phyloP scores from a whole-genome alignment of 2,797 vertebrate species.

The Cephalopachus bancanus region DNA sequence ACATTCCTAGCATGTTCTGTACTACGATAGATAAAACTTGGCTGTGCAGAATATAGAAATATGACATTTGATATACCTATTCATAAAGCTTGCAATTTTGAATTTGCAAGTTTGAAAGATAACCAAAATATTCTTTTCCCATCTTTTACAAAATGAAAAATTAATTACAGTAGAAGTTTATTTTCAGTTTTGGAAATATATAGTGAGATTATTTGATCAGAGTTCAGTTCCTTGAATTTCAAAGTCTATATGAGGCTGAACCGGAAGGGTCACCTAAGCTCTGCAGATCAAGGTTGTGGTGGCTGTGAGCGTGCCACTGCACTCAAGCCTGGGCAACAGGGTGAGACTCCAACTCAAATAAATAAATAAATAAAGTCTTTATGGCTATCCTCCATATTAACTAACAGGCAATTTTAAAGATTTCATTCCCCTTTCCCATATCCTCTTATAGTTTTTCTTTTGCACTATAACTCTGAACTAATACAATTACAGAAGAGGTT shows the following conservation, averaged over 20 bases:
- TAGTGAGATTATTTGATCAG: slow-evolving; percentile 34
- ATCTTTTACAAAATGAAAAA: slow-evolving; percentile 57
- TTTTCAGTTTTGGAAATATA: slow-evolving; percentile 49
- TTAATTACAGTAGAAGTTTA: slow-evolving; percentile 5
- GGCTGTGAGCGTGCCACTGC: no score
- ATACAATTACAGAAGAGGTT: slow-evolving; percentile 13
- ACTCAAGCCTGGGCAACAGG: no score
- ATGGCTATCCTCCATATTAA: slow-evolving; percentile 55
- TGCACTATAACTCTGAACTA: slow-evolving; percentile 59
- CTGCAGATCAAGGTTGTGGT: no score
- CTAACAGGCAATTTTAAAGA: slow-evolving; percentile 70
- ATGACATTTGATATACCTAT: not conserved
- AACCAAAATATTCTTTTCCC: slow-evolving; percentile 15
- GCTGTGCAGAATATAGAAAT: not conserved
- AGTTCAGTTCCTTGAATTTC: slow-evolving; percentile 26
- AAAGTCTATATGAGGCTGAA: not conserved
- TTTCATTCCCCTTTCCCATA: not conserved
- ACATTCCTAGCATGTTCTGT: not conserved
- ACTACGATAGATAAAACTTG: not conserved
- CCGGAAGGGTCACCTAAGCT: no score
- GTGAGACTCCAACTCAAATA: no score
- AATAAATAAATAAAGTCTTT: not conserved
- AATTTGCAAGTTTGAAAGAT: slow-evolving; percentile 42
- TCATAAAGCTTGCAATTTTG: not conserved
- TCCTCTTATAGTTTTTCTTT: slow-evolving; percentile 28